Base-by-base conservation (phyloP, 2,797 vertebrate species). In the Falco berigora region DNA sequence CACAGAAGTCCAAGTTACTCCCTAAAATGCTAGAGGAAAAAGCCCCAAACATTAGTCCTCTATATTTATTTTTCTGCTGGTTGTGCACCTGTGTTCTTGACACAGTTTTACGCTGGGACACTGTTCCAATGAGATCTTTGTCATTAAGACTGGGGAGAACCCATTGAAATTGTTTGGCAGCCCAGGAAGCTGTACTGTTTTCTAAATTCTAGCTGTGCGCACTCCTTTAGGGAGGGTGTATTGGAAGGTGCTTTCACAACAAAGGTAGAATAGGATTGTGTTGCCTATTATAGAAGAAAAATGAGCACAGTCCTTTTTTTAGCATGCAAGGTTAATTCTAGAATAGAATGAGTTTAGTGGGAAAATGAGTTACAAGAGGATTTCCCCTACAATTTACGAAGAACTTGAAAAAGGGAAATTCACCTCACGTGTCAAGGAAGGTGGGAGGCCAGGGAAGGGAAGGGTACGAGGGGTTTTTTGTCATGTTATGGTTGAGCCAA, bases 31-130 rank as follows among this genome's bases (percentile, higher is more conserved):
- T 14, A 1, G 30, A 50, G 38, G 3, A 23, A 46, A 75, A 25
- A 1, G 0, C 2, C 8, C 14, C 14, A 5, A 30, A 7, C 8
- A 5, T 10, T 1, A 27, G 4, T 36, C n/a, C 10, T 68, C 9
- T 49, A 1, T 23, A 4, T 22, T 18, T 21, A 4, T 79, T 79
- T n/a, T 12, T 34, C 28, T 66, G 2, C 42, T 69, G 49, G 21
- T 12, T 63, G 13, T 36, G 10, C 10, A 7, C 17, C 9, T 5
- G 34, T 18, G 62, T 6, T 66, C 47, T 79, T 9, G 4, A 59
- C 47, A 8, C 12, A 19, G 0, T 27, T 84, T 76, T 46, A 8
- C 23, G 0, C 21, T 6, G 14, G 24, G 36, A 4, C 8, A 10
- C 20, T 88, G 42, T 7, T 82, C 61, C 28, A 16, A 6, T 1